phyloP scores from a whole-genome alignment of 2,888 invertebrate genomes.

The Noctua fimbriata region DNA sequence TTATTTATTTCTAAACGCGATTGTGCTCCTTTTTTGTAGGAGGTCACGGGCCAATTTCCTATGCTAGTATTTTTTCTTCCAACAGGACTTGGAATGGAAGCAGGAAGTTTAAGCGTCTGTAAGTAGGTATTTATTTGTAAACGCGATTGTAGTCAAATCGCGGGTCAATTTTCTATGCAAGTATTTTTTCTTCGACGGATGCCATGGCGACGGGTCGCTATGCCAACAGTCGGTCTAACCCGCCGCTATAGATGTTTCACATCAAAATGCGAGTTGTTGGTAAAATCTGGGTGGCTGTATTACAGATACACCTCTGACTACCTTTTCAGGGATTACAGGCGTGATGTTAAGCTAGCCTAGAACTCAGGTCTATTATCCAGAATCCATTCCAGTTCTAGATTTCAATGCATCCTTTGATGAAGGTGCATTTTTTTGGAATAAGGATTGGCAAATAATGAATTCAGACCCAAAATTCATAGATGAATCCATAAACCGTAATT shows the following conservation, averaged over 20 bases:
- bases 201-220: too few relatives aligned
- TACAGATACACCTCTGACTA: neutral
- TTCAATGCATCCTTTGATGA: neutral
- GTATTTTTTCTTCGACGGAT: too few relatives aligned
- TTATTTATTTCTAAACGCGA: too few relatives aligned
- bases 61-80: too few relatives aligned
- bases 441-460: neutral
- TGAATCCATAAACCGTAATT: neutral
- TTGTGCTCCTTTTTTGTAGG: too few relatives aligned
- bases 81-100: too few relatives aligned
- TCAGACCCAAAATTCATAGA: neutral
- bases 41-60: too few relatives aligned
- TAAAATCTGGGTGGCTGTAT: neutral
- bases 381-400: neutral
- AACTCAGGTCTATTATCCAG: neutral
- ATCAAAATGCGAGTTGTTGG: neutral
- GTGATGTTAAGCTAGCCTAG: neutral
- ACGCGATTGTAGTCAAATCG: too few relatives aligned
- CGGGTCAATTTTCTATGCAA: too few relatives aligned
- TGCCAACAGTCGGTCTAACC: too few relatives aligned
- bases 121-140: too few relatives aligned
- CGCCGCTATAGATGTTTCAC: neutral
- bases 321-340: neutral
- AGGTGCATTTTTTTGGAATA: neutral
- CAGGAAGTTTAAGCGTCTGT: too few relatives aligned